Base-by-base conservation (phyloP, 2,797 vertebrate species). In the Telmatherina bonti region DNA sequence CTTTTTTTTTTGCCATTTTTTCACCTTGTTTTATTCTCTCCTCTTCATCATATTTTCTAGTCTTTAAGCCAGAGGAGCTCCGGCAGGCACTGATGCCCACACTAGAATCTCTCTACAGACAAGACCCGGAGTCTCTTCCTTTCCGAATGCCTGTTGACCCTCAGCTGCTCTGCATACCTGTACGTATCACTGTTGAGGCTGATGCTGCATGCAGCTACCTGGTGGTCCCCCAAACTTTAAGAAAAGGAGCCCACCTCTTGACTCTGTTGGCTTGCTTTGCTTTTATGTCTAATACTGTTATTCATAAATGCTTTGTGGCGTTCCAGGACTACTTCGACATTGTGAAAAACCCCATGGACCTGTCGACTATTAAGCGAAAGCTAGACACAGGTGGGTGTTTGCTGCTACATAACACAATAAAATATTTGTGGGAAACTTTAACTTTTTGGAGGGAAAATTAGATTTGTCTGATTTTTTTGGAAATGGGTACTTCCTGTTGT, bases 111-210 rank as follows among this genome's bases (percentile, higher is more conserved):
- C 96, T 99, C 87, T 99, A 99, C 84, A 95, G 97, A 70, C 98
- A 99, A 91, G 97, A 99, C 85, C 98, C 97, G 0, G 98, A 99
- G 90, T 99, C 98, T 72, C 95, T 99, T 84, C 97, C 98, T 22
- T 99, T 99, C 91, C 96, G 97, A 62, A 98, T 99, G 78, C 98
- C 98, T 78, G 97, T 99, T 78, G 97, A 99, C 93, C 98, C 98
- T 49, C 96, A 97, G 0, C 90, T 97, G 70, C 93, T 99, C 59
- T 97, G 97, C 93, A 99, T 99, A 93, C 98, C 98, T 88, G 98
- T 99, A 94, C 72, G 97, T 96, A 78, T 81, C 53, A 13, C 29
- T 4, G 8, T 36, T n/a, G 12, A 31, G 0, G 12, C 22, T 43
- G 12, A 33, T 45, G 27, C 38, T 41, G 36, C 36, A 38, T 10